Evolutionary conservation across 2,797 vertebrate genomes (phyloP).

Genomic region (Apodemus agrarius): DNA sequence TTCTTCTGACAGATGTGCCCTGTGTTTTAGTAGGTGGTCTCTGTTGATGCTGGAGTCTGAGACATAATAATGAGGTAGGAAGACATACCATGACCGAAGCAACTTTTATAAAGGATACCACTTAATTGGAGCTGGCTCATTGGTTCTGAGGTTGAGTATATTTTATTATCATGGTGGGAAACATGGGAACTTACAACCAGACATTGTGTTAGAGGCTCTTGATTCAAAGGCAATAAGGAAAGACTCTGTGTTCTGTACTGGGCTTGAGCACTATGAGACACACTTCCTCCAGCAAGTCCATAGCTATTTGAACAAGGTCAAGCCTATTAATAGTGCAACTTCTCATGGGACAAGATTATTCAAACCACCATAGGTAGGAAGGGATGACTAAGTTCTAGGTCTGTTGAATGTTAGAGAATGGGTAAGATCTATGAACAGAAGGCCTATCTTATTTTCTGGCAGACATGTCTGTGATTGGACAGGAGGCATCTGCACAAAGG

Average conservation of each 20-base stretch:
- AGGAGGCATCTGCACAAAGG: not conserved
- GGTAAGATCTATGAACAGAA: rapidly evolving
- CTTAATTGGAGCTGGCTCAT: no score
- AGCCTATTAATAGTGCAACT: not conserved
- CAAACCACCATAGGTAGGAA: not conserved
- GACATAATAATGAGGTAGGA: not conserved
- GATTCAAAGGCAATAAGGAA: no score
- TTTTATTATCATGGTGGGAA: no score
- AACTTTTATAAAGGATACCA: no score
- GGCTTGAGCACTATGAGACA: no score
- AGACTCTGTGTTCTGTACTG: no score
- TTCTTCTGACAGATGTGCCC: not conserved
- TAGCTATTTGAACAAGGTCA: not conserved
- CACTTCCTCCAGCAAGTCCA: no score
- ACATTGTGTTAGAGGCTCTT: no score
- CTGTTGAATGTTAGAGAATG: not conserved
- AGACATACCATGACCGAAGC: not conserved
- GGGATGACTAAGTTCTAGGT: not conserved
- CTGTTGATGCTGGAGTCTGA: not conserved
- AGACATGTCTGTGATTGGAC: not conserved
- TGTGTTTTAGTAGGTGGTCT: not conserved
- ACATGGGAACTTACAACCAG: no score
- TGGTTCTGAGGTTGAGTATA: no score
- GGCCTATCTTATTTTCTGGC: not conserved
- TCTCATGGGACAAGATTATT: not conserved